A percentile compares a stretch with the other conserved stretches of the same genome.
Evolutionary conservation across 1,140 invertebrate genomes (phyloP).

Genomic region (Apis florea): DNA sequence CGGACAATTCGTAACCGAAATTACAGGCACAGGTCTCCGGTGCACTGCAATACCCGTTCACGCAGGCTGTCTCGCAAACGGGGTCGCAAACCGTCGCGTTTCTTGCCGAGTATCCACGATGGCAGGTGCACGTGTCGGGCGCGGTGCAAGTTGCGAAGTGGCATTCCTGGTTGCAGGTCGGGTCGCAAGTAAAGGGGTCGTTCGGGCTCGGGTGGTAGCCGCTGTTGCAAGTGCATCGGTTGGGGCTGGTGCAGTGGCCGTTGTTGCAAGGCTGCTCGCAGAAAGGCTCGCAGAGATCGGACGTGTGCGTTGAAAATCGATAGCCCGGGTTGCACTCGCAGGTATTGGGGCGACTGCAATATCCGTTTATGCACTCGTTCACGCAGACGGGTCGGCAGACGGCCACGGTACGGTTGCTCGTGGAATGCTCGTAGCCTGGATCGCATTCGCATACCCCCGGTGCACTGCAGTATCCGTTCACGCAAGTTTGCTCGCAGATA

Average conservation of each 20-base stretch:
- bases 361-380: background rate
- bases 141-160: conserved; percentile 38
- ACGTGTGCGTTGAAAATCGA: accelerated
- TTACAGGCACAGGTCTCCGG: conserved; percentile 57
- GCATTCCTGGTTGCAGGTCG: conserved; percentile 49
- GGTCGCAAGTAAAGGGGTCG: conserved; percentile 23
- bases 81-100: conserved; percentile 38
- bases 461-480: conserved; percentile 33
- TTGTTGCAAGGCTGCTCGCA: conserved; percentile 80
- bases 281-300: conserved; percentile 72
- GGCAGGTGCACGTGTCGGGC: conserved; percentile 56
- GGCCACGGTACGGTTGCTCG: no score
- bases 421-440: background rate
- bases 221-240: conserved; percentile 79
- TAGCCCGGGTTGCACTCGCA: background rate
- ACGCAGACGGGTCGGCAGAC: background rate
- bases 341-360: background rate
- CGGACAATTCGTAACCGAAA: no score
- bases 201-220: conserved; percentile 40
- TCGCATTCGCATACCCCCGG: conserved; percentile 25
- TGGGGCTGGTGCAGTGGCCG: conserved; percentile 82
- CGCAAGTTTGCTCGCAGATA: conserved; percentile 31
- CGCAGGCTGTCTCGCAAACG: no score
- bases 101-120: conserved; percentile 35
- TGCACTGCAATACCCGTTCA: no score